Conservation (phyloP, 1,140 invertebrate species). For the Caenorhabditis briggsae region DNA sequence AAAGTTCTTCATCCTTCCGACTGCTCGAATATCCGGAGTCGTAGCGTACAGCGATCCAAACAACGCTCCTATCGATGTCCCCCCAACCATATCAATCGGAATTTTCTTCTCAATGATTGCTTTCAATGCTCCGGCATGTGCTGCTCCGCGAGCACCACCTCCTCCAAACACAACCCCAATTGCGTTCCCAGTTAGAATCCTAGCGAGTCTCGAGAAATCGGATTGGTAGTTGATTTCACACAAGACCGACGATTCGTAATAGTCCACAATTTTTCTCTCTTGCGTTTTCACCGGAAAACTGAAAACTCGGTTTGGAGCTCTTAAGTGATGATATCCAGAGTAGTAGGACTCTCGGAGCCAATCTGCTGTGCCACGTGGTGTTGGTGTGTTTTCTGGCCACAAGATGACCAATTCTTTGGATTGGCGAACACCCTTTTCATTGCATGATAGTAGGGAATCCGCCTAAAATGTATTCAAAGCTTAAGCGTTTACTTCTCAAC, state of each 20-base stretch:
- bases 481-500: too few species aligned
- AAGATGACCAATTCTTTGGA: slow-evolving; percentile 96
- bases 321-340: slow-evolving; percentile 95
- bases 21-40: slow-evolving; percentile 87
- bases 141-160: slow-evolving; percentile 89
- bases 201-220: slow-evolving; percentile 94
- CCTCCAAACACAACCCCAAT: slow-evolving; percentile 82
- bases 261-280: slow-evolving; percentile 68
- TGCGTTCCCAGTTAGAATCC: slow-evolving; percentile 94
- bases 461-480: too few species aligned
- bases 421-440: slow-evolving; percentile 87
- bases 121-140: slow-evolving; percentile 94
- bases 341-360: slow-evolving; percentile 98
- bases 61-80: slow-evolving; percentile 78
- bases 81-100: slow-evolving; percentile 78
- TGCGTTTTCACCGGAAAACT: slow-evolving; percentile 64
- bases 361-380: slow-evolving; percentile 89
- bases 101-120: slow-evolving; percentile 83
- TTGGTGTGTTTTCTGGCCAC: slow-evolving; percentile 87
- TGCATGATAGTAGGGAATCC: slow-evolving; percentile 86
- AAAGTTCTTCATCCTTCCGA: slow-evolving; percentile 90
- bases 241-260: slow-evolving; percentile 74
- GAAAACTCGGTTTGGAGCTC: slow-evolving; percentile 90
- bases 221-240: slow-evolving; percentile 83
- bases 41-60: slow-evolving; percentile 97